phyloP scores from a whole-genome alignment of 2,113 vertebrate genomes.

The Eulacestoma nigropectus region DNA sequence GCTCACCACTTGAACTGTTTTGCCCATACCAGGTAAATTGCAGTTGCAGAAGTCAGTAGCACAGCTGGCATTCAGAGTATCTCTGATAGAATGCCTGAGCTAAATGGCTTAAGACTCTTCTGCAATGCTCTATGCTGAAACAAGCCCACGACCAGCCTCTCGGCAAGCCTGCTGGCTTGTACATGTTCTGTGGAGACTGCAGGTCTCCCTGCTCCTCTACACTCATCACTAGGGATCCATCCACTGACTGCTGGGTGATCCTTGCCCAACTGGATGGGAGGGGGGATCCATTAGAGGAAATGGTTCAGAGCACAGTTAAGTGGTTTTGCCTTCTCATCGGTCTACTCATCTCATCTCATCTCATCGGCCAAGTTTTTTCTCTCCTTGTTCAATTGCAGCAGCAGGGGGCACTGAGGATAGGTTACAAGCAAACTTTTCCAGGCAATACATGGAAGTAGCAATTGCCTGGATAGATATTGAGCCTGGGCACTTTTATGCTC shows the following conservation, averaged over 20 bases:
- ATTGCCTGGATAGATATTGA: not conserved
- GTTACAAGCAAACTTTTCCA: not conserved
- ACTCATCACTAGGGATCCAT: accelerated
- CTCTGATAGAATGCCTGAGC: accelerated
- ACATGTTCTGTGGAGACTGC: not conserved
- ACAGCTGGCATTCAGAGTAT: not conserved
- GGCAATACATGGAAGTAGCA: not conserved
- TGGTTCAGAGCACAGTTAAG: not conserved
- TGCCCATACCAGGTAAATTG: not conserved
- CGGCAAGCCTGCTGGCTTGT: not conserved
- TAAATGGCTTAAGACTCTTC: not conserved
- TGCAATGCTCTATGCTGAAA: not conserved
- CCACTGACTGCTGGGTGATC: not conserved
- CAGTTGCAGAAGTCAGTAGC: not conserved
- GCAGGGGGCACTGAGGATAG: accelerated
- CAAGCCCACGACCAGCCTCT: not conserved
- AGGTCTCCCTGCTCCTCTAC: not conserved
- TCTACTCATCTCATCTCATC: not conserved
- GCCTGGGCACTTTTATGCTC: not conserved
- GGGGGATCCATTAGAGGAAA: not conserved
- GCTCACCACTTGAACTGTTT: not conserved
- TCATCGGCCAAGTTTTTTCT: not conserved
- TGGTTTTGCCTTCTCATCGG: not conserved
- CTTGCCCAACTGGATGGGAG: not conserved
- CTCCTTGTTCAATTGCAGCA: not conserved